These are phyloP conservation scores for Entomyzon cyanotis DNA, from an alignment of 2,113 vertebrate species.

Conservation along the genomic window DNA sequence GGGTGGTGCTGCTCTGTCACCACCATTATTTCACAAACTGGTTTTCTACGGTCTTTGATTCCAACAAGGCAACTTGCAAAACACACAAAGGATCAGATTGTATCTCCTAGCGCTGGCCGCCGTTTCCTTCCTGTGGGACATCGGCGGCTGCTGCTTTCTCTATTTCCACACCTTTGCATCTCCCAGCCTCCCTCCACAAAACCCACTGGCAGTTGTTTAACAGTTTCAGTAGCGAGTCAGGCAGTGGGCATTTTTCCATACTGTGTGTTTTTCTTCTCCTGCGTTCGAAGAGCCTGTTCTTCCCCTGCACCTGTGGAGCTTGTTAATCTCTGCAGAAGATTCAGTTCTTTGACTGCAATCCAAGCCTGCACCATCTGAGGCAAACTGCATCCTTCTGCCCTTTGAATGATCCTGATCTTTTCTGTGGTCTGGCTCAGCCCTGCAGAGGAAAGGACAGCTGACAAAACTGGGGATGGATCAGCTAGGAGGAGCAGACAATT, in stretches of 20 bases:
- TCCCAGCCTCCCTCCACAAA: constrained; percentile 47
- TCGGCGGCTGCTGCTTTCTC: constrained; percentile 21
- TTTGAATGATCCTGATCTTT: background rate
- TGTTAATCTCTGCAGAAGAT: constrained; percentile 58
- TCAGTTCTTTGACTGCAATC: constrained; percentile 42
- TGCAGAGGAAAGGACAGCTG: background rate
- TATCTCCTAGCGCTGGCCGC: background rate
- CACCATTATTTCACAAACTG: constrained; percentile 45
- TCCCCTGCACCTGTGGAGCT: constrained; percentile 63
- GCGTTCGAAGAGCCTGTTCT: constrained; percentile 49
- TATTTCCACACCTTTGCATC: constrained; percentile 45
- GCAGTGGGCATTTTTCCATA: constrained; percentile 47
- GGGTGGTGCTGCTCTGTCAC: constrained; percentile 45
- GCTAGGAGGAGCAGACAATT: background rate
- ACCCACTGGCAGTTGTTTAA: constrained; percentile 56
- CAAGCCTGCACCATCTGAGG: constrained; percentile 47
- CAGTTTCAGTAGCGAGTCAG: constrained; percentile 2
- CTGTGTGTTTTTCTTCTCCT: constrained; percentile 52
- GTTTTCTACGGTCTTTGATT: constrained; percentile 55
- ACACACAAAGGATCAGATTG: constrained; percentile 35
- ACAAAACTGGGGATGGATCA: background rate
- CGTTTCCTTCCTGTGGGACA: constrained; percentile 5
- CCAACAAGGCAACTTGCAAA: constrained; percentile 28
- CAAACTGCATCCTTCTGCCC: constrained; percentile 20
- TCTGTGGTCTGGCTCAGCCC: background rate